phyloP scores from a whole-genome alignment of 2,797 vertebrate genomes.

The Phalloptychus januarius region DNA sequence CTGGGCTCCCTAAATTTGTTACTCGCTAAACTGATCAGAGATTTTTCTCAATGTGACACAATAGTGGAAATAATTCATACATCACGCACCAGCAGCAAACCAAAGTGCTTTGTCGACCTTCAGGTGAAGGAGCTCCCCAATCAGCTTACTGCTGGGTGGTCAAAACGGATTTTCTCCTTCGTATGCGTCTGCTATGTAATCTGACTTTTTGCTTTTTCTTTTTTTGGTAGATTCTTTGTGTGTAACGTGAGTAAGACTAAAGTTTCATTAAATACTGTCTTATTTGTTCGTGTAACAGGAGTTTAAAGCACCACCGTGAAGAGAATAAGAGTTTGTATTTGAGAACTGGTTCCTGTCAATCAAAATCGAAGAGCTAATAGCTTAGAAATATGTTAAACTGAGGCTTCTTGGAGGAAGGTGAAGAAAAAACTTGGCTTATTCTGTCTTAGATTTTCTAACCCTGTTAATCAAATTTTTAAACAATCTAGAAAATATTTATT shows the following conservation, averaged over 20 bases:
- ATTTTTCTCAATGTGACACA: constrained; percentile 60
- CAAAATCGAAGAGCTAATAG: not conserved
- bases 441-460: not conserved
- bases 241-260: not conserved
- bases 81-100: constrained; percentile 31
- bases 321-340: not conserved
- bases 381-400: not conserved
- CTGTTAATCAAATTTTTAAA: not conserved
- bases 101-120: constrained; percentile 31
- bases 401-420: not conserved
- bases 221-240: not conserved
- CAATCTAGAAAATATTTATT: not conserved
- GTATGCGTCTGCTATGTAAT: not conserved
- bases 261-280: not conserved
- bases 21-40: constrained; percentile 62
- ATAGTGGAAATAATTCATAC: constrained; percentile 45
- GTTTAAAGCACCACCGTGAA: not conserved
- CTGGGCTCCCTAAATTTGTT: constrained; percentile 61
- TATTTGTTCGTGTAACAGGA: too few species aligned
- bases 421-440: not conserved
- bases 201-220: constrained; percentile 3
- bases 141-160: constrained; percentile 26
- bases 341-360: not conserved
- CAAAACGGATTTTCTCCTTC: constrained; percentile 19
- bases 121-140: constrained; percentile 36